Conservation (phyloP, 1,140 invertebrate genomes). For the Drosophila asahinai region DNA sequence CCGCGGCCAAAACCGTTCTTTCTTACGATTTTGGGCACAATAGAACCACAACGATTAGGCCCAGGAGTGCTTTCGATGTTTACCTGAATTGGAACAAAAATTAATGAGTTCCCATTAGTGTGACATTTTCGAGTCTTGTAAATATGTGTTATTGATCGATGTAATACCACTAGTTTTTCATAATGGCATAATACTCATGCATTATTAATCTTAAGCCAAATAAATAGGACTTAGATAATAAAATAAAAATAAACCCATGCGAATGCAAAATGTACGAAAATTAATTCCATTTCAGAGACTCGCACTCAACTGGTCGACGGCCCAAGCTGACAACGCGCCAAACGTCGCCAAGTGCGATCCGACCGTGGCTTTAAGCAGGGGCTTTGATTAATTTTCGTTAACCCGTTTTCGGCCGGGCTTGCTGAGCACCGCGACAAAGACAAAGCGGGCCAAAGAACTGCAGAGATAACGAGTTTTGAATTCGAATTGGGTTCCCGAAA, state of each 20-base stretch:
- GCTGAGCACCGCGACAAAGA: conserved; percentile 36
- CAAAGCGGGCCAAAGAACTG: conserved; percentile 38
- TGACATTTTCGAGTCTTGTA: conserved; percentile 49
- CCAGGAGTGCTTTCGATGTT: conserved; percentile 37
- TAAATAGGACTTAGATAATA: conserved; percentile 72
- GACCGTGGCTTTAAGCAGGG: conserved; percentile 41
- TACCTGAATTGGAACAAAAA: conserved; percentile 54
- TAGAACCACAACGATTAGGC: conserved; percentile 28
- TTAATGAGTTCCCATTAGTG: conserved; percentile 7
- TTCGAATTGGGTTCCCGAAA: conserved; percentile 15
- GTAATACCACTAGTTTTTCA: conserved; percentile 49
- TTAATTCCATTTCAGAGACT: conserved; percentile 54
- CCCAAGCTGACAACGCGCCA: conserved; percentile 52
- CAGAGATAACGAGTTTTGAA: conserved; percentile 45
- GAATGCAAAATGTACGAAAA: conserved; percentile 54
- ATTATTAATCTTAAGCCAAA: conserved; percentile 63
- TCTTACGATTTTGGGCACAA: conserved; percentile 51
- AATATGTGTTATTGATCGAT: conserved; percentile 57
- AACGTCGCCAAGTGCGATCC: conserved; percentile 52
- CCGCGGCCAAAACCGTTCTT: conserved; percentile 52
- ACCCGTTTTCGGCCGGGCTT: conserved; percentile 62
- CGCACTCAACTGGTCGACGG: conserved; percentile 34
- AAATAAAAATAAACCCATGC: conserved; percentile 59
- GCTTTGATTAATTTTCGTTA: conserved; percentile 68
- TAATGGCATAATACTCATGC: conserved; percentile 63